Base-by-base conservation (phyloP, 2,888 invertebrate genomes). In the Tetramorium bicarinatum region DNA sequence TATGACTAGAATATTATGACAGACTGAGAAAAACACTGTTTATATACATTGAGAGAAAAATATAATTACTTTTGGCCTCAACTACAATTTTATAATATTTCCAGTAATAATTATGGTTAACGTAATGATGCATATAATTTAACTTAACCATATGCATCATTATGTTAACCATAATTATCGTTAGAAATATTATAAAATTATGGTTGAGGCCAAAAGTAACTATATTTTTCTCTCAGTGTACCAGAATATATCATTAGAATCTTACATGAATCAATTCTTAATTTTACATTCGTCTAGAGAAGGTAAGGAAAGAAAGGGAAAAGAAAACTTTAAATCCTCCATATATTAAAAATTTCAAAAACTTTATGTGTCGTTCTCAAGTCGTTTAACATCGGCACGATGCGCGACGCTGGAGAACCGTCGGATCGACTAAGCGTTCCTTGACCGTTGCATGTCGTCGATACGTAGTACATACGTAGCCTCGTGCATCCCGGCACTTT, bases 401-500 rank as follows among this genome's bases (percentile, higher is more conserved):
- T 4, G 29, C 3, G 29, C 29, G 29, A 66, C n/a, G n/a, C 6
- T n/a, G 25, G 38, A 54, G 21, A 52, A 47, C 9, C 15, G 25
- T 47, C 15, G 38, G 56, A 64, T 59, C 79, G 59, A 52, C 34
- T 34, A 71, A 69, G 34, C 34, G 34, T 44, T 69, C 44, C 21
- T 21, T 38, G 56, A 80, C 25, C 71, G 71, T 59, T 21, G 79
- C 38, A 13, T 38, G 21, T 79, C 44, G 34, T 56, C 59, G 49
- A 25, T 69, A 79, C 34, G 21, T 56, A 69, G 21, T 56, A 69
- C 61, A 11, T 34, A 64, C 75, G 67, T 56, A 44, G 41, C 79
- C 56, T 80, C 54, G 77, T 87, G 84, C 85, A 74, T 77, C 76
- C 79, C 49, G 64, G 64, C 75, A 59, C 79, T 56, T 69, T 79